phyloP scores from a whole-genome alignment of 2,797 vertebrate species.

The Vespertilio murinus region DNA sequence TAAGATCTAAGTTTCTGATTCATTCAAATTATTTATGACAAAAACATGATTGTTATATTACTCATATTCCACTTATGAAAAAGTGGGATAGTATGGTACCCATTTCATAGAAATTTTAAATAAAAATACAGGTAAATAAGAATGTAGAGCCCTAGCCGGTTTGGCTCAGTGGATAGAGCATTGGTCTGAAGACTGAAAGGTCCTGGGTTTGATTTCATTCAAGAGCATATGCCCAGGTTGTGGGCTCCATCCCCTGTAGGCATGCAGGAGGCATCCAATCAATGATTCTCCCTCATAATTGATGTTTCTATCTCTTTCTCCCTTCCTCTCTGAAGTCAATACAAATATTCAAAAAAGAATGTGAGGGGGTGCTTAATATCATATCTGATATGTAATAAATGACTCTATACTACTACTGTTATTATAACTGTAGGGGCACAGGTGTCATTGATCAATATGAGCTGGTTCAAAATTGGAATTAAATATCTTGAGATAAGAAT shows the following conservation, averaged over 20 bases:
- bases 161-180: no score
- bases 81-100: not conserved
- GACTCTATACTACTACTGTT: not conserved
- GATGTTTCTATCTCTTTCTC: no score
- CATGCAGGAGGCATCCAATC: no score
- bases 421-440: not conserved
- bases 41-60: not conserved
- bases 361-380: not conserved
- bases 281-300: no score
- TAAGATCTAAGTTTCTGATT: not conserved
- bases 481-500: not conserved
- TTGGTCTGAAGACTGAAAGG: no score
- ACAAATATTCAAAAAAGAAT: not conserved
- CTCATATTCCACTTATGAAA: not conserved
- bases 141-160: not conserved
- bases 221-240: no score
- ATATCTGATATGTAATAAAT: not conserved
- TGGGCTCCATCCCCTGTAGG: no score
- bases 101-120: not conserved
- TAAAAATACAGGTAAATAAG: not conserved
- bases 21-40: not conserved
- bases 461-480: not conserved
- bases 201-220: fast-evolving
- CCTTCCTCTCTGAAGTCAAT: no score
- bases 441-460: not conserved